A percentile compares a stretch with the other conserved stretches of the same genome.
phyloP scores from a whole-genome alignment of 2,113 vertebrate species.

The Nothoprocta perdicaria region DNA sequence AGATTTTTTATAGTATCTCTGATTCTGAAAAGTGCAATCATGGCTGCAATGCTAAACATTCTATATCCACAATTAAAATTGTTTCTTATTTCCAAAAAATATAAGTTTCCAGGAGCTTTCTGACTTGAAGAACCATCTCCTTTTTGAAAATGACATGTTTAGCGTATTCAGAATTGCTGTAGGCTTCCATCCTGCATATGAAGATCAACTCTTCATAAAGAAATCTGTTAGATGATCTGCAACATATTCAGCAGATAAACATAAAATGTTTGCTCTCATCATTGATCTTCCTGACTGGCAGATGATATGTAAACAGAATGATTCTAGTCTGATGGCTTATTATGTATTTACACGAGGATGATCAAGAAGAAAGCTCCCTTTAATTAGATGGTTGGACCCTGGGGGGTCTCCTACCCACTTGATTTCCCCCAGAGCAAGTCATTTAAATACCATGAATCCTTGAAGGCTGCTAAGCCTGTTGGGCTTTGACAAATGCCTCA shows the following conservation, averaged over 20 bases:
- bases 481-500: conserved; percentile 9
- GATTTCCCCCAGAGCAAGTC: conserved; percentile 30
- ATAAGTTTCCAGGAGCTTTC: background rate
- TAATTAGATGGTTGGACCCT: conserved; percentile 41
- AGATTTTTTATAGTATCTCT: background rate
- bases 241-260: conserved; percentile 41
- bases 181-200: background rate
- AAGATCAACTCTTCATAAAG: background rate
- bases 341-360: conserved; percentile 29
- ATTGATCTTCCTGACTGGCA: conserved; percentile 37
- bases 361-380: conserved; percentile 46
- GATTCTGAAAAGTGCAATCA: background rate
- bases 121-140: background rate
- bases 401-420: conserved; percentile 23
- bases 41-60: background rate
- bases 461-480: conserved; percentile 3
- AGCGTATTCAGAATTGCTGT: conserved; percentile 9
- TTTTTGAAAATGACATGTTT: conserved; percentile 8
- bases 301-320: conserved; percentile 29
- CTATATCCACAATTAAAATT: background rate
- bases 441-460: conserved; percentile 50
- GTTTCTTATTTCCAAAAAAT: background rate
- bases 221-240: conserved; percentile 51
- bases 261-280: conserved; percentile 15
- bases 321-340: conserved; percentile 29